phyloP scores from a whole-genome alignment of 2,797 vertebrate genomes.

The Orestias chungarensis region DNA sequence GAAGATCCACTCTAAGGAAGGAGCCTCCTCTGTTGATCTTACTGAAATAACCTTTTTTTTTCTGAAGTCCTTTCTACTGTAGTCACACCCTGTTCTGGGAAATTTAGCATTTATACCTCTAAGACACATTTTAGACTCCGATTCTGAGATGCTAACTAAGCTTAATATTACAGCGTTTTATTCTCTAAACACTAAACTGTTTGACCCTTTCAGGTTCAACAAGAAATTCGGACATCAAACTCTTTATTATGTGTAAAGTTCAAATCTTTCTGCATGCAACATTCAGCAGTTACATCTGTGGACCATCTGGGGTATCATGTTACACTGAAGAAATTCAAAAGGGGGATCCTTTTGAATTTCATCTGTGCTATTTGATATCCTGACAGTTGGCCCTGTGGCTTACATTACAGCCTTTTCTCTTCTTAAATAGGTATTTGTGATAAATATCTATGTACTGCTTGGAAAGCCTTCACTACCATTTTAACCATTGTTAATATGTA shows the following conservation, averaged over 20 bases:
- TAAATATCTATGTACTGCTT: background rate
- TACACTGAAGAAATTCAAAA: constrained; percentile 3
- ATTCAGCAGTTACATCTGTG: constrained; percentile 24
- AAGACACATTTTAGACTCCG: background rate
- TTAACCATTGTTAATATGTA: background rate
- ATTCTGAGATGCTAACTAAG: constrained; percentile 7
- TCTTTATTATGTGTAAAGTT: background rate
- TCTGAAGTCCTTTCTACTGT: constrained; percentile 38
- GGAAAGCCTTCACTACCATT: background rate
- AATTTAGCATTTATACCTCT: constrained; percentile 39
- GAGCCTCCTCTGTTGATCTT: constrained; percentile 50
- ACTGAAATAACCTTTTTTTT: constrained; percentile 65
- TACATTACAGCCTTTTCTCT: constrained; percentile 16
- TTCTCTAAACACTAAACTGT: background rate
- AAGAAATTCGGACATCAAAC: background rate
- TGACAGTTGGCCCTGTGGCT: constrained; percentile 39
- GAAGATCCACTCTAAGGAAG: constrained; percentile 63
- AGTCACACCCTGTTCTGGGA: constrained; percentile 55
- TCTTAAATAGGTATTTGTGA: constrained; percentile 4
- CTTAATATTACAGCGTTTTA: background rate
- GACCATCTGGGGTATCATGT: constrained; percentile 14
- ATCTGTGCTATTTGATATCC: constrained; percentile 39
- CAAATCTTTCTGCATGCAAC: background rate
- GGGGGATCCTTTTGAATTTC: constrained; percentile 13
- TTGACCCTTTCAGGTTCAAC: background rate